Evolutionary conservation across 2,113 vertebrate species (phyloP).

Genomic region (Centropristis striata): DNA sequence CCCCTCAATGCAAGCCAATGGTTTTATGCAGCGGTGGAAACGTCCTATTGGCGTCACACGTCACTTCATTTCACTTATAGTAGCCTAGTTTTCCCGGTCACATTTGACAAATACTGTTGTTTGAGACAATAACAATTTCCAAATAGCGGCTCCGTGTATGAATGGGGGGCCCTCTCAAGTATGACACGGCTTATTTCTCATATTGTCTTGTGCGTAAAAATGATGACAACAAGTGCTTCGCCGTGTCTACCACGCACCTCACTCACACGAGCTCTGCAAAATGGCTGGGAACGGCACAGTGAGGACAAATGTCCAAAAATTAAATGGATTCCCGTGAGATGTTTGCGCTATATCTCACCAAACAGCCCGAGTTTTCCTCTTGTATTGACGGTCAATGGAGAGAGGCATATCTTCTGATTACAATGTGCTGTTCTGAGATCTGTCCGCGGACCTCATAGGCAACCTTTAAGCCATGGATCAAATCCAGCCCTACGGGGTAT

Average conservation of each 20-base stretch:
- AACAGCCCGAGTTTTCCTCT: conserved; percentile 43
- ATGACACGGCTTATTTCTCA: conserved; percentile 79
- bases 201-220: conserved; percentile 68
- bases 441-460: conserved; percentile 83
- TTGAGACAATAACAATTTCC: conserved; percentile 80
- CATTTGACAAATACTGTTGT: conserved; percentile 81
- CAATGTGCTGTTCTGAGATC: conserved; percentile 81
- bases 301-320: conserved; percentile 66
- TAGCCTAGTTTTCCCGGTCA: conserved; percentile 65
- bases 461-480: conserved; percentile 87
- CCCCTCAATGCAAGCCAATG: conserved; percentile 75
- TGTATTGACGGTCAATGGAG: conserved; percentile 67
- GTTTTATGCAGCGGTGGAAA: conserved; percentile 71
- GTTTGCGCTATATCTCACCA: conserved; percentile 50
- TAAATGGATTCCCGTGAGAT: conserved; percentile 61
- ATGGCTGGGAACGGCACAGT: conserved; percentile 54
- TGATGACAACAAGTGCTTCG: conserved; percentile 72
- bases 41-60: conserved; percentile 75
- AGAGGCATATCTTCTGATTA: conserved; percentile 80
- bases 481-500: conserved; percentile 82
- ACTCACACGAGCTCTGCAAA: conserved; percentile 35
- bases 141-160: conserved; percentile 68
- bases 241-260: conserved; percentile 46
- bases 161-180: conserved; percentile 70
- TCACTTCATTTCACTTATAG: conserved; percentile 79